phyloP scores from a whole-genome alignment of 1,140 invertebrate genomes.

The Parapsyche elsis region DNA sequence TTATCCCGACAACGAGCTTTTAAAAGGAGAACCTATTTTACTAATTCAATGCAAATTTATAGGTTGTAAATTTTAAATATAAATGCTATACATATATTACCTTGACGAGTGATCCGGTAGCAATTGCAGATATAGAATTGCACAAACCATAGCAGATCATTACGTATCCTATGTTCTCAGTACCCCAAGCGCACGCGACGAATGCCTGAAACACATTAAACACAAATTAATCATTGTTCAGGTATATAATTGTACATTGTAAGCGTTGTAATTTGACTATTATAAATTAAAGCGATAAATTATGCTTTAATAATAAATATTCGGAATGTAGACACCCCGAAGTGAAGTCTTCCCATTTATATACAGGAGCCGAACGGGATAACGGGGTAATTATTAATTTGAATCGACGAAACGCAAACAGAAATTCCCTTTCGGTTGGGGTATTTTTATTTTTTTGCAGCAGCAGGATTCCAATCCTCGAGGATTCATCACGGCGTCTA shows the following conservation, averaged over 20 bases:
- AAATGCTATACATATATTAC: slow-evolving; percentile 57
- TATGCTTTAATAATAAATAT: background rate
- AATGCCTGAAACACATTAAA: slow-evolving; percentile 70
- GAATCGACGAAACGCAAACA: slow-evolving; percentile 30
- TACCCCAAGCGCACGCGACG: slow-evolving; percentile 88
- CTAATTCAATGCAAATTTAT: too few species aligned
- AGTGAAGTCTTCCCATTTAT: background rate
- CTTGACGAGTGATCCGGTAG: slow-evolving; percentile 84
- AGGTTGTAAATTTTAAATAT: too few species aligned
- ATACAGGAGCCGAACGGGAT: background rate
- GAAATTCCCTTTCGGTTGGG: background rate
- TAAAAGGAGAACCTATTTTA: too few species aligned
- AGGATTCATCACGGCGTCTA: slow-evolving; percentile 13
- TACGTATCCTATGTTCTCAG: slow-evolving; percentile 89
- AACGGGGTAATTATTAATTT: slow-evolving; percentile 27
- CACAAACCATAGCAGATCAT: slow-evolving; percentile 89
- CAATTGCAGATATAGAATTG: slow-evolving; percentile 83
- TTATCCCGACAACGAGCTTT: too few species aligned
- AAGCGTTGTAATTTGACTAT: too few species aligned
- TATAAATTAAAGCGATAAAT: too few species aligned
- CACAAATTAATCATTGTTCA: too few species aligned
- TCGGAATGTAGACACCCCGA: background rate
- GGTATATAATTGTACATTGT: too few species aligned
- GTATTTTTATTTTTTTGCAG: too few species aligned
- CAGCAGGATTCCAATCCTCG: background rate